phyloP scores from a whole-genome alignment of 2,113 vertebrate species.

The Pterocles gutturalis region DNA sequence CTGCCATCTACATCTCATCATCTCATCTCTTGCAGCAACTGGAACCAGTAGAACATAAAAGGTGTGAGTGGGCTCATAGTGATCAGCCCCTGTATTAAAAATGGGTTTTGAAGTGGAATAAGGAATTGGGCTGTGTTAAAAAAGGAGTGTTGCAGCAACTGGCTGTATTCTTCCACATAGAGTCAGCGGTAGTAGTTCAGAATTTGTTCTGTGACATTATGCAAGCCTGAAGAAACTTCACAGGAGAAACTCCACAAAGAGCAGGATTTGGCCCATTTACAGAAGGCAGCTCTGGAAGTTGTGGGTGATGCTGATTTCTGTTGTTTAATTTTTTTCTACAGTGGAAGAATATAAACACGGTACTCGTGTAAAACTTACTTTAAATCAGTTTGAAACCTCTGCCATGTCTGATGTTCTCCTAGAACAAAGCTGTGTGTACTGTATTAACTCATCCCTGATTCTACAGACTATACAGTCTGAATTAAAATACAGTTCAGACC shows the following conservation, averaged over 20 bases:
- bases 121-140: background rate
- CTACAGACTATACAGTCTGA: background rate
- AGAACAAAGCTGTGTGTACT: background rate
- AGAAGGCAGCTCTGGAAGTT: background rate
- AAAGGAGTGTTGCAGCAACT: background rate
- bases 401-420: background rate
- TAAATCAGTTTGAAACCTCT: background rate
- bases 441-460: background rate
- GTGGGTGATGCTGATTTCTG: background rate
- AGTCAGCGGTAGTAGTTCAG: background rate
- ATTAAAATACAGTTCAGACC: background rate
- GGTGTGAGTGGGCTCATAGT: background rate
- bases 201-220: background rate
- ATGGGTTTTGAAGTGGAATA: background rate
- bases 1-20: background rate
- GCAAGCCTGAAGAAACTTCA: background rate
- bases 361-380: background rate
- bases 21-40: background rate
- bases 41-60: background rate
- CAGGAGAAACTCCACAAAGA: background rate
- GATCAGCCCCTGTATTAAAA: background rate
- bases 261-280: background rate
- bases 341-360: background rate
- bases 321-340: background rate
- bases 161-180: background rate